Base-by-base conservation (phyloP, 2,797 vertebrate genomes). In the Craterocephalus amniculus region DNA sequence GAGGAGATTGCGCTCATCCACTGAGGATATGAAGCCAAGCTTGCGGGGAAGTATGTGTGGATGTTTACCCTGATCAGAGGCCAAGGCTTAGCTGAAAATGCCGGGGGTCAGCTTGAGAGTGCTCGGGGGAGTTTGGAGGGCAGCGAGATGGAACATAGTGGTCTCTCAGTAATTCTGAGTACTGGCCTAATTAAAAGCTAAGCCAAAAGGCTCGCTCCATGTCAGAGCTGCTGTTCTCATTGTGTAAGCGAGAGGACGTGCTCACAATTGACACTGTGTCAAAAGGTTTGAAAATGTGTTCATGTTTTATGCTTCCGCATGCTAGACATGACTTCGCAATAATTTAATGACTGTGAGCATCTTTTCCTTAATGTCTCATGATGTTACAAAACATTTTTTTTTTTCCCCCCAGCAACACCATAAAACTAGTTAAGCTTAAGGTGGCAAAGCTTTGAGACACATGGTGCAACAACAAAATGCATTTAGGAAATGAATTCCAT, bases 141-240 rank as follows among this genome's bases (percentile, higher is more conserved):
- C 89, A 89, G 83, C 14, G 58, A 74, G 72, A 83, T 77, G 85
- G 87, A 92, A 91, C 88, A 74, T 52, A 55, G 72, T 13, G 81
- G 79, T 79, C 83, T 90, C 81, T 89, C 74, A 71, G 65, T 76
- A 86, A 74, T 78, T 85, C 83, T 90, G 77, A 81, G 67, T 68
- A 72, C 67, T 22, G 31, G 76, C 67, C 83, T 91, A 90, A 91
- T 91, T 92, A 89, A 90, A 85, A 72, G 61, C 78, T 73, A 71
- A 80, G 84, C 80, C 80, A 85, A 74, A 70, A 72, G 71, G 73
- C 79, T 70, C 80, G 67, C 80, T 76, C 63, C 12, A 34, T 61
- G 45, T 74, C 85, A 69, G 55, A 69, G 52, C 66, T 52, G 58
- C 68, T 66, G 54, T 51, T 77, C n/a, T 74, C 45, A 59, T 49